Percentiles rank a stretch among this genome's conserved stretches.
These are phyloP conservation scores for Palythoa caribaeorum DNA, from an alignment of 92 coral and sea anemone genomes.

Conservation along the genomic window DNA sequence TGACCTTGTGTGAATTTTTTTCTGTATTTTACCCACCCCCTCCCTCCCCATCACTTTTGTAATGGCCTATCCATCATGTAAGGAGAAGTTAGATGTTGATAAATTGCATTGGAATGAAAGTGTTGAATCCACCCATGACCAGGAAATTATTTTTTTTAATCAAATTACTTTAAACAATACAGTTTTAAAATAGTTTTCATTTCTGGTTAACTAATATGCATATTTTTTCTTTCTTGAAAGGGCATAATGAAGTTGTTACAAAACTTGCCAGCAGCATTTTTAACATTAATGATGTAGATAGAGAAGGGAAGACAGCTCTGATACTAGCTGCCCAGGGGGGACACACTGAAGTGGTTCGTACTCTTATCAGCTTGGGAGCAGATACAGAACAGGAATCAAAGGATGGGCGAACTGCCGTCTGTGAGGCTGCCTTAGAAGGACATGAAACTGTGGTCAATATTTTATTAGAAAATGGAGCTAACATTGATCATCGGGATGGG, in stretches of 20 bases:
- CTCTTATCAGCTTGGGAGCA: constrained; percentile 82
- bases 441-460: constrained; percentile 84
- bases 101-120: too few relatives aligned
- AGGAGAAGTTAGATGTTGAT: too few relatives aligned
- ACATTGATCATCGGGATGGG: constrained; percentile 76
- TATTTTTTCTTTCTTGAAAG: constrained; percentile 50
- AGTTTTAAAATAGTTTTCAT: too few relatives aligned
- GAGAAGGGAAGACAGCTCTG: constrained; percentile 81
- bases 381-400: constrained; percentile 80
- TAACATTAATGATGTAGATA: constrained; percentile 73
- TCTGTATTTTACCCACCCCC: too few relatives aligned
- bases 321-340: constrained; percentile 98
- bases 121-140: too few relatives aligned
- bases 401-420: constrained; percentile 89
- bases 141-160: too few relatives aligned
- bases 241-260: constrained; percentile 76
- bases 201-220: background rate
- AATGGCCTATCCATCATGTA: too few relatives aligned
- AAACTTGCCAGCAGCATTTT: constrained; percentile 77
- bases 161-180: too few relatives aligned
- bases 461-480: constrained; percentile 76
- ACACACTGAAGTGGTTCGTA: constrained; percentile 68
- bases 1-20: too few relatives aligned
- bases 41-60: too few relatives aligned
- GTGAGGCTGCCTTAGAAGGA: constrained; percentile 90